Conservation (phyloP, 2,888 invertebrate genomes). For the Choristoneura rosaceana region DNA sequence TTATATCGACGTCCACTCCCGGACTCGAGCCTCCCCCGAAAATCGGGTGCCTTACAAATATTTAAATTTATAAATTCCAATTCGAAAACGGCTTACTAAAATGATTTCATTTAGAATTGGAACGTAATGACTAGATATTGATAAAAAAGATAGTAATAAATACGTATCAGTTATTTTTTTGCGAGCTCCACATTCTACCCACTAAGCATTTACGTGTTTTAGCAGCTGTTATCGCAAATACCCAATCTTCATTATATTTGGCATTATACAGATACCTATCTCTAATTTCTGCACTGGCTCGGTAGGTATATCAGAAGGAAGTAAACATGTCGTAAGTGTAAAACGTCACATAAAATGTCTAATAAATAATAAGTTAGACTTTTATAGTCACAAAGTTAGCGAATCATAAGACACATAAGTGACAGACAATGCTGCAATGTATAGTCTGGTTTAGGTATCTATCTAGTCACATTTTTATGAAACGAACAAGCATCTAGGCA, state of each 20-base stretch:
- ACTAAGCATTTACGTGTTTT: conserved; percentile 8
- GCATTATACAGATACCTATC: neutral
- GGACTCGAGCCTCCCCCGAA: too few species aligned
- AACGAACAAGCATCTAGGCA: too few species aligned
- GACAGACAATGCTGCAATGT: too few species aligned
- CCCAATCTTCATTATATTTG: conserved; percentile 24
- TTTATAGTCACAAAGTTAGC: neutral
- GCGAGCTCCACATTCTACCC: neutral
- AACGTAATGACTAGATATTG: neutral
- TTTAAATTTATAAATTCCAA: too few species aligned
- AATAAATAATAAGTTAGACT: neutral
- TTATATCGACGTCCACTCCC: too few species aligned
- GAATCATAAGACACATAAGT: neutral
- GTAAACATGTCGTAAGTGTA: conserved; percentile 18
- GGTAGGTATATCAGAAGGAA: conserved; percentile 4
- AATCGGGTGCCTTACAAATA: too few species aligned
- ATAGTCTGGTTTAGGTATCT: too few species aligned
- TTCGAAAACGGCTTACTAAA: too few species aligned
- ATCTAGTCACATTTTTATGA: too few species aligned
- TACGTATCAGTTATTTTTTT: neutral
- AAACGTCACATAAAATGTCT: neutral
- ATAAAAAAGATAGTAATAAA: neutral
- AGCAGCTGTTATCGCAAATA: conserved; percentile 9
- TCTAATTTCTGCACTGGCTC: neutral
- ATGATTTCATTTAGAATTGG: too few species aligned